Conservation (phyloP, 2,113 vertebrate genomes). For the Dissostichus mawsoni region DNA sequence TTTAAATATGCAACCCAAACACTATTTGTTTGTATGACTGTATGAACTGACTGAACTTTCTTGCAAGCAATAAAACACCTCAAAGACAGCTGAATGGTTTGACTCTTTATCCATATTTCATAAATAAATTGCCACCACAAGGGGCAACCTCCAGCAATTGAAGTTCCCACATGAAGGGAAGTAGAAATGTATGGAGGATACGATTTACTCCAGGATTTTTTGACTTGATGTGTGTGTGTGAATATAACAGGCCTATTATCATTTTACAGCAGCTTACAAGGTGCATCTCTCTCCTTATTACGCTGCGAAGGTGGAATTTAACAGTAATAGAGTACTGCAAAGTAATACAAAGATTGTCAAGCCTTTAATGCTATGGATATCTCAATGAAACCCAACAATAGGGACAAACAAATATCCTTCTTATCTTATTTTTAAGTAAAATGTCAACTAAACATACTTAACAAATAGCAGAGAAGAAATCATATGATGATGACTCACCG, state of each 20-base stretch:
- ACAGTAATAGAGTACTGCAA: neutral
- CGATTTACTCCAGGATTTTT: neutral
- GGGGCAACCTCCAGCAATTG: neutral
- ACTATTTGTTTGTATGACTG: too few species aligned
- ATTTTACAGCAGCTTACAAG: neutral
- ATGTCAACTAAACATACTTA: too few species aligned
- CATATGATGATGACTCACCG: conserved; percentile 85
- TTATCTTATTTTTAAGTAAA: too few species aligned
- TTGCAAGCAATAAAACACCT: too few species aligned
- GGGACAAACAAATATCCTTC: neutral
- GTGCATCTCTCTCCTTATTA: neutral
- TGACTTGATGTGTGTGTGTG: neutral
- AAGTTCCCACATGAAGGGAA: neutral
- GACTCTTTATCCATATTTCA: too few species aligned
- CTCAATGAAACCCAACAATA: neutral
- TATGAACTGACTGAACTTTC: too few species aligned
- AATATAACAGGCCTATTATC: neutral
- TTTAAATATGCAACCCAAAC: too few species aligned
- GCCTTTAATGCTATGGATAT: neutral
- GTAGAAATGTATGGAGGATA: neutral
- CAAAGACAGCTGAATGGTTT: too few species aligned
- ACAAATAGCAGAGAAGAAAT: too few species aligned
- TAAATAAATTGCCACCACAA: too few species aligned
- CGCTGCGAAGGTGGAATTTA: too few species aligned
- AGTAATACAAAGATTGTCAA: neutral